phyloP scores from a whole-genome alignment of 2,888 invertebrate species.

The Ennomos quercinarius region DNA sequence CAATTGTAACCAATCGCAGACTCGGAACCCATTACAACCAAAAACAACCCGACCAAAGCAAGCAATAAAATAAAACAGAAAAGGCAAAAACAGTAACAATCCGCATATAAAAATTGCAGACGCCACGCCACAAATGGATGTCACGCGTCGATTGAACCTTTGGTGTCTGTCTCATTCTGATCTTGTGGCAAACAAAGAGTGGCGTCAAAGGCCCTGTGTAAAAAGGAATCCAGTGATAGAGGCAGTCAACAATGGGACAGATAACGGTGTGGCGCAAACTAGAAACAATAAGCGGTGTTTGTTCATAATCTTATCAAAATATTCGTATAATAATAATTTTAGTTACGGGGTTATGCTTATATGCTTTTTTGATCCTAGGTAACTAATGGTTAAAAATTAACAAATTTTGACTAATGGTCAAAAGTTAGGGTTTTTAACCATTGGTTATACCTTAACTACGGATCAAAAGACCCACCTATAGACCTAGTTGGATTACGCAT shows the following conservation, averaged over 20 bases:
- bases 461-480: too few species aligned
- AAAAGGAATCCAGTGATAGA: constrained; percentile 84
- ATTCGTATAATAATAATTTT: too few species aligned
- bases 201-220: constrained; percentile 81
- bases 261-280: constrained; percentile 55
- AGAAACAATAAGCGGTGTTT: constrained; percentile 39
- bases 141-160: constrained; percentile 74
- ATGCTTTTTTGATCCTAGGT: too few species aligned
- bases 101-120: constrained; percentile 41
- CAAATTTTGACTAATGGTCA: too few species aligned
- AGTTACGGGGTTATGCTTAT: too few species aligned
- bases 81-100: constrained; percentile 13
- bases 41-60: not conserved
- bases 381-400: too few species aligned
- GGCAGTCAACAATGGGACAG: constrained; percentile 83
- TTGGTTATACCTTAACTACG: too few species aligned
- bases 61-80: constrained; percentile 27
- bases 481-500: too few species aligned
- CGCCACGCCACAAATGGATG: constrained; percentile 55
- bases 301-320: not conserved
- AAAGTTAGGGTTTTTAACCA: too few species aligned
- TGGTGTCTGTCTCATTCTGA: constrained; percentile 79
- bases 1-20: constrained; percentile 14
- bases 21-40: not conserved
- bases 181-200: constrained; percentile 80